These are phyloP conservation scores for Lycorma delicatula DNA, from an alignment of 1,140 invertebrate genomes.

Conservation along the genomic window DNA sequence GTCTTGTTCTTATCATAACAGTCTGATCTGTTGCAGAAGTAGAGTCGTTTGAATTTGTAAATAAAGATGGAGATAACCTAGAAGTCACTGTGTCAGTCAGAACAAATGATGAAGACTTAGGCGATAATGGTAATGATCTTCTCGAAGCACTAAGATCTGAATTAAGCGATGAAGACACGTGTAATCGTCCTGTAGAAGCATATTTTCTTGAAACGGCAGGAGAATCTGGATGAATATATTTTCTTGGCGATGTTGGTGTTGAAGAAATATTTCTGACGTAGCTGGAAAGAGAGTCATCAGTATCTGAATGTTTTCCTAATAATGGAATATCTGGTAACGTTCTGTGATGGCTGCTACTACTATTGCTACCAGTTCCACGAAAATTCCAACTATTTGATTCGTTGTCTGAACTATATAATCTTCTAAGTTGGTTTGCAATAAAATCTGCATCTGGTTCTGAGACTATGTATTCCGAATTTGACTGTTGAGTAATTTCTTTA, in stretches of 20 bases:
- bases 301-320: neutral
- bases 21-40: neutral
- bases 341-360: slow-evolving; percentile 2
- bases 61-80: neutral
- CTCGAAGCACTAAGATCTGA: slow-evolving; percentile 46
- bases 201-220: neutral
- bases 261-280: slow-evolving; percentile 5
- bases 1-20: slow-evolving; percentile 47
- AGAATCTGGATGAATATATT: neutral
- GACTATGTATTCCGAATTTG: slow-evolving; percentile 40
- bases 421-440: slow-evolving; percentile 58
- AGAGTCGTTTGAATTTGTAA: neutral
- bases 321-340: neutral
- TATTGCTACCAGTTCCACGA: neutral
- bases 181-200: slow-evolving; percentile 37
- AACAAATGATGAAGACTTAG: slow-evolving; percentile 12
- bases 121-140: slow-evolving; percentile 41
- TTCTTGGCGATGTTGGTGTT: slow-evolving; percentile 43
- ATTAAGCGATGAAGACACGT: slow-evolving; percentile 42
- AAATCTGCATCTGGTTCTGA: slow-evolving; percentile 53
- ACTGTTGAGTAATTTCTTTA: slow-evolving; percentile 40
- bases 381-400: slow-evolving; percentile 52
- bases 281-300: neutral
- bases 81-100: neutral
- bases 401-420: slow-evolving; percentile 56